Evolutionary conservation across 23 tunicate species (phyloP).

Genomic region (Trididemnum clinides): DNA sequence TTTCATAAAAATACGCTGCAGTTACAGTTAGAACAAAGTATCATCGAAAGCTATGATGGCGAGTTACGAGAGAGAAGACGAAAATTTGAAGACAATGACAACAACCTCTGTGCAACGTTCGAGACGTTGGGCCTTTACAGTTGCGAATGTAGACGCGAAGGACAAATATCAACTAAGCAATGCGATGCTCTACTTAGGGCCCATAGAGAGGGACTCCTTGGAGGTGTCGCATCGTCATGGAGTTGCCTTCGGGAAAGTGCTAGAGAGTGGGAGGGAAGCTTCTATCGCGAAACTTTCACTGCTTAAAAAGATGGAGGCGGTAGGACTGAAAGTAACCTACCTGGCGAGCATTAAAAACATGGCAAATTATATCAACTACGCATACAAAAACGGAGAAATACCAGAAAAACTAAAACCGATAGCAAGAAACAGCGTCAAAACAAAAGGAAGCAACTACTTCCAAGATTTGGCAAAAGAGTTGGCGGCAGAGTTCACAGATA

Average conservation of each 20-base stretch:
- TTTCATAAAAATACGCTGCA: no score
- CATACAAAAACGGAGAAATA: neutral
- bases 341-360: neutral
- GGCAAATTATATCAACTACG: neutral
- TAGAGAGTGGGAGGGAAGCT: neutral
- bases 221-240: neutral
- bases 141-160: neutral
- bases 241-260: neutral
- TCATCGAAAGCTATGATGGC: neutral
- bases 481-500: neutral
- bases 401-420: neutral
- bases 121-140: neutral
- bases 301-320: neutral
- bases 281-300: neutral
- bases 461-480: neutral
- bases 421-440: neutral
- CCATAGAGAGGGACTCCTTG: neutral
- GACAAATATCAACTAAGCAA: neutral
- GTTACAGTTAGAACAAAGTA: no score
- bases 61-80: neutral
- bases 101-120: neutral
- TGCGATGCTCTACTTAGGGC: neutral
- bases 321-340: neutral
- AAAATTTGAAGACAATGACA: neutral
- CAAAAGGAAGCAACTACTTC: neutral